phyloP scores from a whole-genome alignment of 92 coral and sea anemone genomes.

The Desmophyllum pertusum region DNA sequence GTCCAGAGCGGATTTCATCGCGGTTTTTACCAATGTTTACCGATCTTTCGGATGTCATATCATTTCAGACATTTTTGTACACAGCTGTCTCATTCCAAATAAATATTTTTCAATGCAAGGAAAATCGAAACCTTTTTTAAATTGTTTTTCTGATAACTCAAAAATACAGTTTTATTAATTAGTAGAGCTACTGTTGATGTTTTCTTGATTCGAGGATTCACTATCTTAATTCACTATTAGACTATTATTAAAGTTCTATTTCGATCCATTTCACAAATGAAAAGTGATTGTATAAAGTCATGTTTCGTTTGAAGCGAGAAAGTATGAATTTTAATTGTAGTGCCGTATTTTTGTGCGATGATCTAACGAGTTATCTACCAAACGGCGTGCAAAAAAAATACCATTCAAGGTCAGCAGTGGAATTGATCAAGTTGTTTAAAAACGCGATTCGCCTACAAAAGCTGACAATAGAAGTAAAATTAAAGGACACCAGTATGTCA shows the following conservation, averaged over 20 bases:
- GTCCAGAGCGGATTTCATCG: not conserved
- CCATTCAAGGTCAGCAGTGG: no score
- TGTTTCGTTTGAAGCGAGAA: not conserved
- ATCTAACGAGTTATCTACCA: not conserved
- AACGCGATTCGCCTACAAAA: not conserved
- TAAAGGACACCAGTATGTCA: not conserved
- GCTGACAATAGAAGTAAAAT: no score
- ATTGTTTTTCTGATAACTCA: not conserved
- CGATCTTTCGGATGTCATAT: not conserved
- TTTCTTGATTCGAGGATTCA: not conserved
- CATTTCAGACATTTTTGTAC: not conserved
- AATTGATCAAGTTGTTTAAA: not conserved
- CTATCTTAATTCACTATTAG: not conserved
- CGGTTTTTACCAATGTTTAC: conserved; percentile 1
- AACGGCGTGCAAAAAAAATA: no score
- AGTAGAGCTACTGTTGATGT: not conserved
- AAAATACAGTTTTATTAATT: not conserved
- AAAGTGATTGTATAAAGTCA: not conserved
- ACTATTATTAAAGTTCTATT: no score
- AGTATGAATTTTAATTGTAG: not conserved
- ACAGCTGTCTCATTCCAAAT: conserved; percentile 2
- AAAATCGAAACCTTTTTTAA: not conserved
- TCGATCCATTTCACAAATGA: not conserved
- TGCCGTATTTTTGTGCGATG: not conserved
- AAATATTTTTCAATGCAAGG: not conserved